These are phyloP conservation scores for Olivierus martensii DNA, from an alignment of 1,140 invertebrate genomes.

Conservation along the genomic window DNA sequence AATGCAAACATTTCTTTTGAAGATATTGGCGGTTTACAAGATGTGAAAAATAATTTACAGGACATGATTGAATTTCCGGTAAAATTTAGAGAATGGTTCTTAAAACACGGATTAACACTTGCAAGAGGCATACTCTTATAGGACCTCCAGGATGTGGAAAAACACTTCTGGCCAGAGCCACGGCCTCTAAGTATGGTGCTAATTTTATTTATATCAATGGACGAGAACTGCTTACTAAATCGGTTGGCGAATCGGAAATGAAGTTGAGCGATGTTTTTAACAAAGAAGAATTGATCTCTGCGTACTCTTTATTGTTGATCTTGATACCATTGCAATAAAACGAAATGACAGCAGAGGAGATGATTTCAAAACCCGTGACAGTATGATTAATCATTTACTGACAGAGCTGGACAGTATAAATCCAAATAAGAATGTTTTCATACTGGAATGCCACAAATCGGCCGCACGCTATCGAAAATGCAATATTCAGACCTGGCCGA, in stretches of 20 bases:
- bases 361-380: too few species aligned
- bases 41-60: constrained; percentile 93
- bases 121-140: constrained; percentile 64
- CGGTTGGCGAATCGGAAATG: constrained; percentile 99
- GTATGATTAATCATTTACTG: too few species aligned
- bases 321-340: too few species aligned
- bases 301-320: too few species aligned
- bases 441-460: too few species aligned
- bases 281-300: constrained; percentile 42
- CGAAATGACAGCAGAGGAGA: too few species aligned
- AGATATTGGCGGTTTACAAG: constrained; percentile 92
- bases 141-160: constrained; percentile 62
- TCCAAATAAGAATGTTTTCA: too few species aligned
- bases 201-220: constrained; percentile 99
- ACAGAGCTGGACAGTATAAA: too few species aligned
- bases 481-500: too few species aligned
- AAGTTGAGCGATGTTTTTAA: constrained; percentile 99
- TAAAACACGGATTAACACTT: constrained; percentile 99
- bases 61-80: constrained; percentile 97
- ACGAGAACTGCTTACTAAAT: constrained; percentile 97
- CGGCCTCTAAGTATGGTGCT: constrained; percentile 46
- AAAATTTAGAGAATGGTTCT: constrained; percentile 98
- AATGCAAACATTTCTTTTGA: constrained; percentile 94
- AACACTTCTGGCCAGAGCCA: constrained; percentile 90
- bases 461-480: too few species aligned